phyloP scores from a whole-genome alignment of 2,797 vertebrate species.

The Aulostomus chinensis region DNA sequence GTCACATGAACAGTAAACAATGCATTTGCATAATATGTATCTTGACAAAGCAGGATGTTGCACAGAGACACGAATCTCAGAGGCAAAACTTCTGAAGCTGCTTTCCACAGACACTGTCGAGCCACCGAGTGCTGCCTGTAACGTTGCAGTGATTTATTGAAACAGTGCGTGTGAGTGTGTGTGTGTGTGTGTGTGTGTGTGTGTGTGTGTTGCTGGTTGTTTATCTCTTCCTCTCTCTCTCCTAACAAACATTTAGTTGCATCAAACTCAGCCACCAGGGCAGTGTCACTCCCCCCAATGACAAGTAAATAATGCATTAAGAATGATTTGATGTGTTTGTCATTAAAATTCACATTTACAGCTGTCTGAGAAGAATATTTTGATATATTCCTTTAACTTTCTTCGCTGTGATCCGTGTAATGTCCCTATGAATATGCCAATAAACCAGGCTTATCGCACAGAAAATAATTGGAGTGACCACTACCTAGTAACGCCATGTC shows the following conservation, averaged over 20 bases:
- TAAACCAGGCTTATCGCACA: no score
- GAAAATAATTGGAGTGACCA: no score
- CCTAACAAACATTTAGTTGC: constrained; percentile 64
- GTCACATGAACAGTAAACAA: constrained; percentile 74
- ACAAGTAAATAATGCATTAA: constrained; percentile 63
- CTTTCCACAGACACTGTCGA: constrained; percentile 33
- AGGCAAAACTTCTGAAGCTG: constrained; percentile 59
- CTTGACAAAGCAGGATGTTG: constrained; percentile 63
- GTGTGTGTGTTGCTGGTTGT: constrained; percentile 31
- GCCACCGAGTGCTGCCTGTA: constrained; percentile 39
- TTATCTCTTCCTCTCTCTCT: no score
- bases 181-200: constrained; percentile 41
- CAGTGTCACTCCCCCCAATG: constrained; percentile 54
- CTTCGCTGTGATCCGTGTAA: background rate
- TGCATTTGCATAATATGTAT: constrained; percentile 72
- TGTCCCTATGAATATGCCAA: no score
- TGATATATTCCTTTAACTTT: constrained; percentile 8
- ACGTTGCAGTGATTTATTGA: constrained; percentile 65
- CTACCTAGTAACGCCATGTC: no score
- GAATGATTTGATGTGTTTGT: constrained; percentile 47
- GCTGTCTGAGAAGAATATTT: constrained; percentile 34
- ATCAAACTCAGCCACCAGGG: constrained; percentile 62
- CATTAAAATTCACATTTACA: constrained; percentile 59
- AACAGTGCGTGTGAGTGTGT: constrained; percentile 44
- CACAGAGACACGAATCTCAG: constrained; percentile 61